These are phyloP conservation scores for Lerema accius DNA, from an alignment of 1,140 invertebrate species.

Conservation along the genomic window DNA sequence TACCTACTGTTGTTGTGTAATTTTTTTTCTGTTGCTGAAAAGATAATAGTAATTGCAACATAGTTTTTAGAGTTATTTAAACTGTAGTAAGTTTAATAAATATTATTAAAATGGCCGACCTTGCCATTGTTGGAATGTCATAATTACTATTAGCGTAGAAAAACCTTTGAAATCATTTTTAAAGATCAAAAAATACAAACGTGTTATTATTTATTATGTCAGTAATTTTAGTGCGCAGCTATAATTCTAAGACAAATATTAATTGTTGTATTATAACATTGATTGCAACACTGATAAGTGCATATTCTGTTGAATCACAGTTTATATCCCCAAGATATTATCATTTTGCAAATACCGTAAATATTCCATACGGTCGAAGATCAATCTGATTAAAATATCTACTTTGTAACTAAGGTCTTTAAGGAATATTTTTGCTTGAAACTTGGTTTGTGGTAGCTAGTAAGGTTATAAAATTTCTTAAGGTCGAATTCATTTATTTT, in stretches of 20 bases:
- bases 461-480: no score
- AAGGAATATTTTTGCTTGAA: no score
- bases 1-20: conserved; percentile 11
- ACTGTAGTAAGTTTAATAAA: conserved; percentile 1
- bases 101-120: neutral
- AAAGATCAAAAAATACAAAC: neutral
- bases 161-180: neutral
- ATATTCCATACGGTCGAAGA: no score
- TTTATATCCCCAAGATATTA: neutral
- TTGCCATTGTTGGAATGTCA: conserved; percentile 4
- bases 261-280: neutral
- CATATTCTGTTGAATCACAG: neutral
- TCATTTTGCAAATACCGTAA: no score
- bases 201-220: neutral
- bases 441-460: no score
- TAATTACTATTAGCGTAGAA: neutral
- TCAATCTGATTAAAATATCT: no score
- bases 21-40: conserved; percentile 1
- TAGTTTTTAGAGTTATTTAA: conserved; percentile 1
- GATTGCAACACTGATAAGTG: neutral
- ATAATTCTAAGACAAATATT: conserved; percentile 4
- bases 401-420: no score
- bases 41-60: neutral
- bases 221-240: neutral
- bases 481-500: no score